Base-by-base conservation (phyloP, 2,113 vertebrate species). In the Chaetodon trifascialis region DNA sequence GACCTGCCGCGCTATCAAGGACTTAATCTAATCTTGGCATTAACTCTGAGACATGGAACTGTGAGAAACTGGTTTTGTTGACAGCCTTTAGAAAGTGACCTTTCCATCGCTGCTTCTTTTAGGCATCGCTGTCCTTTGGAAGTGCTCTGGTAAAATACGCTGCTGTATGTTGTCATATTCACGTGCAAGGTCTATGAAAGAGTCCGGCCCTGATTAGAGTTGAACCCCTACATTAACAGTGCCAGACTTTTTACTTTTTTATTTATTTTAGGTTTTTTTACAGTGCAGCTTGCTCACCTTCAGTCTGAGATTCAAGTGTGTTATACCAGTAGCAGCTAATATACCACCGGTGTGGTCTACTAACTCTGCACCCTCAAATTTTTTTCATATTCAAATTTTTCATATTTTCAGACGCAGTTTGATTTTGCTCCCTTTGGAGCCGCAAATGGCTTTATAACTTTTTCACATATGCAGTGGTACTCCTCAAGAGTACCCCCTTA, bases 61-160 rank as follows among this genome's bases (percentile, higher is more conserved):
- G n/a, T 60, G 66, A 44, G 36, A 83, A 42, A 71, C 66, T 40
- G 38, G 11, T 80, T 42, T 63, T 47, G 25, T 40, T 49, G 40
- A 67, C 25, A 34, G 34, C 10, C 25, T 58, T 68, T 15, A 40
- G 21, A 80, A 34, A 44, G 11, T 12, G 25, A 30, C 51, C 25
- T 73, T 68, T 80, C 19, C 1, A 11, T 49, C 23, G 56, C 8
- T 44, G 56, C 8, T 44, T 51, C 51, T 49, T 23, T 2, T 62
- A 23, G 9, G 4, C 16, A 11, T 38, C 3, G 7, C 34, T 30
- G 8, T 47, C 21, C 10, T 46, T 0, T 63, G 17, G 44, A 30
- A 14, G 19, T 42, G 1, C n/a, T n/a, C 10, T 38, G 2, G 55
- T 71, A 46, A 46, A 63, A 23, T 36, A 36, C 21, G 5, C n/a